Evolutionary conservation across 2,113 vertebrate genomes (phyloP).

Genomic region (Choloepus hoffmanni): DNA sequence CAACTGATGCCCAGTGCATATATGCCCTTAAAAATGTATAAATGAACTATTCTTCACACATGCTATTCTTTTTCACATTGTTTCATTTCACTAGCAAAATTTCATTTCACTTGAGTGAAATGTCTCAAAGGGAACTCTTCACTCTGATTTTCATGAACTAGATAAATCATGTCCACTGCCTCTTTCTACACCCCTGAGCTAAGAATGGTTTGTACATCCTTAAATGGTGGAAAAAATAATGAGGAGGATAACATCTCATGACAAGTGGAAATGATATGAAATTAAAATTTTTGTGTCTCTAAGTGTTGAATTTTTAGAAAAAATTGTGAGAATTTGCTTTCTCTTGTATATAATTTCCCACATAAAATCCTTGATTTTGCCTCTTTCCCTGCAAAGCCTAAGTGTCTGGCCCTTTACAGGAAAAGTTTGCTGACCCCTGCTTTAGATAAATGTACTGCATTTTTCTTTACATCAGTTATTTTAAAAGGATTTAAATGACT

Average conservation of each 20-base stretch:
- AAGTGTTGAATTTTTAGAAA: slow-evolving; percentile 15
- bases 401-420: not conserved
- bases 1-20: not conserved
- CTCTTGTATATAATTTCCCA: not conserved
- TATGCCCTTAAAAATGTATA: not conserved
- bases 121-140: slow-evolving; percentile 21
- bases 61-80: not conserved
- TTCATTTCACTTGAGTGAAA: not conserved
- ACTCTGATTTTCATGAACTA: not conserved
- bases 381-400: not conserved
- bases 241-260: not conserved
- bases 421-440: not conserved
- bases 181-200: not conserved
- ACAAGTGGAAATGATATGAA: not conserved
- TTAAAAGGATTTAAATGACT: not conserved
- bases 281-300: not conserved
- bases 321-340: not conserved
- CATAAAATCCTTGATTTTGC: not conserved
- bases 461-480: not conserved
- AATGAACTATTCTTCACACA: not conserved
- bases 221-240: not conserved
- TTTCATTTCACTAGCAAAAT: slow-evolving; percentile 17
- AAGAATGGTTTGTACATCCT: not conserved
- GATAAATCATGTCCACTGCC: not conserved
- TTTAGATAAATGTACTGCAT: not conserved